Percentiles rank a stretch among this genome's conserved stretches.
phyloP scores from a whole-genome alignment of 1,140 invertebrate genomes.

The Ephestia elutella region DNA sequence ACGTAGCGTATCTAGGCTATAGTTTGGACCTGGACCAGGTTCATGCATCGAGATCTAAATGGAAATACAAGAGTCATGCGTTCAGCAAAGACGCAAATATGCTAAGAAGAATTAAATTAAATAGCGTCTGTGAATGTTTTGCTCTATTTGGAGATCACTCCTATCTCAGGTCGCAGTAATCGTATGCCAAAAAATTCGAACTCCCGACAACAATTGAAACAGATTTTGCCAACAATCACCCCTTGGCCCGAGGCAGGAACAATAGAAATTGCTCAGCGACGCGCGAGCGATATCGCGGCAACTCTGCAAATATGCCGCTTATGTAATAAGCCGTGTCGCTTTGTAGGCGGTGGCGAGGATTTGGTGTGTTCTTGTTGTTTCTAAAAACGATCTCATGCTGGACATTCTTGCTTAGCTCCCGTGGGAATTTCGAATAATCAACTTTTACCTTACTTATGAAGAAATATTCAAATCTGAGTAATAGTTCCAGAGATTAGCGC shows the following conservation, averaged over 20 bases:
- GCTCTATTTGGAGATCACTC: neutral
- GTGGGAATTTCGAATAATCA: no score
- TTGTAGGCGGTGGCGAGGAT: neutral
- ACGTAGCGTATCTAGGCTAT: no score
- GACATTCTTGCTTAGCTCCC: no score
- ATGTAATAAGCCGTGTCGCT: slow-evolving; percentile 1
- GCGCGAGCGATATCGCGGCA: neutral
- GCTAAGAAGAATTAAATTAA: no score
- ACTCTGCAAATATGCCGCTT: slow-evolving; percentile 2
- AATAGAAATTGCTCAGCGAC: neutral
- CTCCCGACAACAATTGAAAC: neutral
- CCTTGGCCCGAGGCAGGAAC: neutral
- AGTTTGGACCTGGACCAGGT: no score
- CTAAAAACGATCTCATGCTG: neutral
- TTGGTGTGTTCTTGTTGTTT: neutral
- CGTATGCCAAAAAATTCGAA: neutral
- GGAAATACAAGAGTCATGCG: no score
- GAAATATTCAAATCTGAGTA: no score
- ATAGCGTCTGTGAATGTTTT: no score
- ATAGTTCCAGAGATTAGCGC: no score
- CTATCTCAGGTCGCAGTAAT: neutral
- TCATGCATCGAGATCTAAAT: no score
- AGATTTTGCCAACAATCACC: neutral
- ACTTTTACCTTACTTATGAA: no score
- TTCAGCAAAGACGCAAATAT: no score